These are phyloP conservation scores for Pimpla rufipes DNA, from an alignment of 2,888 invertebrate genomes.

Conservation along the genomic window DNA sequence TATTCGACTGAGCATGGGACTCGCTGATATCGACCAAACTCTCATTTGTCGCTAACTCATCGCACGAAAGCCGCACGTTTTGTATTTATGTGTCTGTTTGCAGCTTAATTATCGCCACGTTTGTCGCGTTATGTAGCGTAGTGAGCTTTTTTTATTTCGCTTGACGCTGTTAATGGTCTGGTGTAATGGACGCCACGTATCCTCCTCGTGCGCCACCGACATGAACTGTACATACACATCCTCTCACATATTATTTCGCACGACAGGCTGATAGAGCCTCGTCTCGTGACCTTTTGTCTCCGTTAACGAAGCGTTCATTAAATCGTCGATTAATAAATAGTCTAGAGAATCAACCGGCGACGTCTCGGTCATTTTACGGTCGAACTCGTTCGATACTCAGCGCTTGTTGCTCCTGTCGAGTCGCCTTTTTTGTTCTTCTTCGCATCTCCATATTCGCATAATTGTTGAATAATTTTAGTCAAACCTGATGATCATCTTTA, in stretches of 20 bases:
- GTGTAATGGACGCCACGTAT: constrained; percentile 57
- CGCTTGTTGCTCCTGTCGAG: constrained; percentile 1
- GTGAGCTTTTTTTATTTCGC: constrained; percentile 44
- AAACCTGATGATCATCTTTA: neutral
- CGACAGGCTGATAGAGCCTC: constrained; percentile 39
- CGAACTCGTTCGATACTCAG: neutral
- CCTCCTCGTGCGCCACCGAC: constrained; percentile 36
- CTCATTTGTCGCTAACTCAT: constrained; percentile 59
- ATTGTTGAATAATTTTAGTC: neutral
- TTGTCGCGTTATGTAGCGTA: constrained; percentile 18
- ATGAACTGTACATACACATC: constrained; percentile 31
- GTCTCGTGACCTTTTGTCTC: constrained; percentile 59
- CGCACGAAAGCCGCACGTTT: constrained; percentile 60
- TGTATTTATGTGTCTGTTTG: neutral
- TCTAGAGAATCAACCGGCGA: constrained; percentile 44
- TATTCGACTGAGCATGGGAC: constrained; percentile 13
- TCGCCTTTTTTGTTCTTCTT: constrained; percentile 27
- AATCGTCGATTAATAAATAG: constrained; percentile 66
- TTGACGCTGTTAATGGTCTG: constrained; percentile 54
- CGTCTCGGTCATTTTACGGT: neutral
- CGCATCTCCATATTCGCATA: constrained; percentile 27
- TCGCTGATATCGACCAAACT: constrained; percentile 22
- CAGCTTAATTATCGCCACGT: constrained; percentile 20
- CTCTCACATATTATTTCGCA: constrained; percentile 41
- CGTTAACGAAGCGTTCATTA: constrained; percentile 64